Evolutionary conservation across 2,113 vertebrate species (phyloP).

Genomic region (Rhinoptilus africanus): DNA sequence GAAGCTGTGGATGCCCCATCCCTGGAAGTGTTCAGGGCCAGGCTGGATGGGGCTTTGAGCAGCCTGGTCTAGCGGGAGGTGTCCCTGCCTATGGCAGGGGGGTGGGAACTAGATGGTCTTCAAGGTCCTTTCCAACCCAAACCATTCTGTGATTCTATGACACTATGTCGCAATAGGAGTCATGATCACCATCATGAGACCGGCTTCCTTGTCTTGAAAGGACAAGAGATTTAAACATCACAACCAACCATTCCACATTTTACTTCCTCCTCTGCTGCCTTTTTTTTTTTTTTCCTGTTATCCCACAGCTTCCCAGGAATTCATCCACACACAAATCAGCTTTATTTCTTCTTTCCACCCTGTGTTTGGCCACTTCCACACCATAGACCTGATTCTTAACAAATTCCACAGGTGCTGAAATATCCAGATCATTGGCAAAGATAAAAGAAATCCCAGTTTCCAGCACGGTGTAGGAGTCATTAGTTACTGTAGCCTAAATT

Average conservation of each 20-base stretch:
- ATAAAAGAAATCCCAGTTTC: neutral
- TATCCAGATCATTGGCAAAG: neutral
- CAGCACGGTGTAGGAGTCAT: neutral
- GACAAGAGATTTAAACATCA: neutral
- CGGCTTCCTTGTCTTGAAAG: neutral
- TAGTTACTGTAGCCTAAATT: neutral
- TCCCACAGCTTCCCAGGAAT: neutral
- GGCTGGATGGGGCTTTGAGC: too few relatives aligned
- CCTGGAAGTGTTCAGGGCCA: too few relatives aligned
- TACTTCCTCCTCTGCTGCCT: neutral
- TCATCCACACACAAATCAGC: neutral
- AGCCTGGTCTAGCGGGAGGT: too few relatives aligned
- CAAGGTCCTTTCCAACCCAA: too few relatives aligned
- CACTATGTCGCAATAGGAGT: neutral
- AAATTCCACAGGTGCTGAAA: neutral
- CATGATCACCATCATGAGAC: neutral
- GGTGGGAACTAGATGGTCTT: too few relatives aligned
- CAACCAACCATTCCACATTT: neutral
- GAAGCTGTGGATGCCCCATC: too few relatives aligned
- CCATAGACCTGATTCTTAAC: neutral
- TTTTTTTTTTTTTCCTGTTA: neutral
- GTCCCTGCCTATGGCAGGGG: too few relatives aligned
- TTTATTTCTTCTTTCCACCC: neutral
- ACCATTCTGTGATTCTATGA: too few relatives aligned
- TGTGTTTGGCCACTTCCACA: accelerated